Conservation (phyloP, 2,797 vertebrate genomes). For the Syndactyla subalaris region DNA sequence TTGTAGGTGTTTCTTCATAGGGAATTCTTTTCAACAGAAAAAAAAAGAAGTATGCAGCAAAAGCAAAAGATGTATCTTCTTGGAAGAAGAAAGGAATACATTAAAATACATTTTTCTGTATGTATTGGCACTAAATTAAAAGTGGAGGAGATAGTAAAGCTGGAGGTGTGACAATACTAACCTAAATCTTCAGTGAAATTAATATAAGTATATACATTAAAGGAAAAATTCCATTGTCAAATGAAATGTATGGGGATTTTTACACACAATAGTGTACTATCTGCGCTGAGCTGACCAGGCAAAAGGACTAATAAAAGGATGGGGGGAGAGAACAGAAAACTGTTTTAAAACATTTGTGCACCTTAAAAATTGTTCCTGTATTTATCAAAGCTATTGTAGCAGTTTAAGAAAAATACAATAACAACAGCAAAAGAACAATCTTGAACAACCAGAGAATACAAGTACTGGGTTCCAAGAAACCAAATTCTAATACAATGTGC, state of each 20-base stretch:
- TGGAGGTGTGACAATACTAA: not conserved
- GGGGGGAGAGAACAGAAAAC: not conserved
- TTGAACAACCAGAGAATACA: not conserved
- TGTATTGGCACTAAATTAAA: not conserved
- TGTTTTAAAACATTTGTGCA: not conserved
- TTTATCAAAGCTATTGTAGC: not conserved
- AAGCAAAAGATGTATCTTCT: not conserved
- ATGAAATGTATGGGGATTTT: not conserved
- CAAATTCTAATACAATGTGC: not conserved
- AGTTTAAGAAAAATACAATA: not conserved
- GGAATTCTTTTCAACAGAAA: not conserved
- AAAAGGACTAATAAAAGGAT: not conserved
- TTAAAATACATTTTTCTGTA: not conserved
- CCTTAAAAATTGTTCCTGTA: not conserved
- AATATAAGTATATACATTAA: not conserved
- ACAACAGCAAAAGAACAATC: not conserved
- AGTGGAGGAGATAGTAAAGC: not conserved
- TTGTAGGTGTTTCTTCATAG: not conserved
- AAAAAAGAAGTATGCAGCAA: not conserved
- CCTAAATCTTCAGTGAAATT: not conserved
- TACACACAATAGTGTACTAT: accelerated
- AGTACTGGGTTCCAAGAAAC: not conserved
- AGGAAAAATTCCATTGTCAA: not conserved
- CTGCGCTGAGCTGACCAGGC: not conserved
- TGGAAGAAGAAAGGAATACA: not conserved